Evolutionary conservation across 2,797 vertebrate species (phyloP).

Genomic region (Chelmon rostratus): DNA sequence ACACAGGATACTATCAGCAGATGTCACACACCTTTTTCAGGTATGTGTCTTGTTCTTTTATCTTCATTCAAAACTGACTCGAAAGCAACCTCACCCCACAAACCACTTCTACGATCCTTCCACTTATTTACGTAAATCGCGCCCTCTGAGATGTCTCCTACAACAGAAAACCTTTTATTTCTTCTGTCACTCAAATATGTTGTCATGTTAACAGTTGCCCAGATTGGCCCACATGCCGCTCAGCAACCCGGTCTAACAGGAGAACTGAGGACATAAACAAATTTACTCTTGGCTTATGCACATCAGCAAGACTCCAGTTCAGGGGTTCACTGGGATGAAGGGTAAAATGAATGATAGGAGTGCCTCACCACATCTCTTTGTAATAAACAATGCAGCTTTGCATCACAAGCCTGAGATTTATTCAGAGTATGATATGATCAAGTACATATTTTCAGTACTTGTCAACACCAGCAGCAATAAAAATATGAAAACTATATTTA

Average conservation of each 20-base stretch:
- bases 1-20: background rate
- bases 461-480: constrained; percentile 10
- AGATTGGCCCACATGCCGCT: constrained; percentile 32
- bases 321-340: constrained; percentile 33
- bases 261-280: constrained; percentile 51
- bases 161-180: constrained; percentile 37
- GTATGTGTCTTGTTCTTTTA: constrained; percentile 6
- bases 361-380: constrained; percentile 3
- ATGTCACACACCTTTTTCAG: background rate
- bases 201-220: constrained; percentile 34
- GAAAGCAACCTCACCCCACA: constrained; percentile 16
- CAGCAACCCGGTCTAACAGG: constrained; percentile 61
- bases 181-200: constrained; percentile 61
- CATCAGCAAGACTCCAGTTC: constrained; percentile 33
- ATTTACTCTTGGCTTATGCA: constrained; percentile 56
- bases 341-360: constrained; percentile 27
- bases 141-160: constrained; percentile 13
- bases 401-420: constrained; percentile 10
- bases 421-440: constrained; percentile 2
- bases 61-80: background rate
- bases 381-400: constrained; percentile 31
- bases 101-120: constrained; percentile 20
- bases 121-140: constrained; percentile 29
- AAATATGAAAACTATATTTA: constrained; percentile 9
- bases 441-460: constrained; percentile 12